Evolutionary conservation across 1,140 invertebrate species (phyloP).

Genomic region (Rhagoletis pomonella): DNA sequence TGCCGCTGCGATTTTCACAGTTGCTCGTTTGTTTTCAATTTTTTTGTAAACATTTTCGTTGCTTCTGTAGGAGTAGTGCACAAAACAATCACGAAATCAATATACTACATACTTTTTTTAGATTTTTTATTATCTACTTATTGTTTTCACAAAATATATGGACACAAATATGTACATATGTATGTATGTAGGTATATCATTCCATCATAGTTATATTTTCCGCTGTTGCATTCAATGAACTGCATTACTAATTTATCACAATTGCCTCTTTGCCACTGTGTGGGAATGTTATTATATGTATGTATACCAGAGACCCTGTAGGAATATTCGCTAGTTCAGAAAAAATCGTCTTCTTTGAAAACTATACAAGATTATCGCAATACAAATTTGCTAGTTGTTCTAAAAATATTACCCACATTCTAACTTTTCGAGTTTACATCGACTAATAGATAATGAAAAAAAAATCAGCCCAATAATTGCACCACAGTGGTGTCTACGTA

Average conservation of each 20-base stretch:
- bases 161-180: too few relatives aligned
- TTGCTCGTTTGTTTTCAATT: slow-evolving; percentile 28
- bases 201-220: neutral
- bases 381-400: too few relatives aligned
- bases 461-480: too few relatives aligned
- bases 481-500: too few relatives aligned
- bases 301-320: neutral
- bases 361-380: too few relatives aligned
- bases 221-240: neutral
- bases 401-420: too few relatives aligned
- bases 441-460: too few relatives aligned
- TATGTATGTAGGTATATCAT: neutral
- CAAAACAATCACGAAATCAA: neutral
- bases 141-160: neutral
- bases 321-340: neutral
- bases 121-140: neutral
- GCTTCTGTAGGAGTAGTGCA: neutral
- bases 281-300: too few relatives aligned
- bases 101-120: too few relatives aligned
- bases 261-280: neutral
- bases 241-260: slow-evolving; percentile 29
- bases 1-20: neutral
- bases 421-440: too few relatives aligned
- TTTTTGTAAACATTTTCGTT: slow-evolving; percentile 43
- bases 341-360: too few relatives aligned